These are phyloP conservation scores for Furcifer pardalis DNA, from an alignment of 2,797 vertebrate genomes.

Conservation along the genomic window DNA sequence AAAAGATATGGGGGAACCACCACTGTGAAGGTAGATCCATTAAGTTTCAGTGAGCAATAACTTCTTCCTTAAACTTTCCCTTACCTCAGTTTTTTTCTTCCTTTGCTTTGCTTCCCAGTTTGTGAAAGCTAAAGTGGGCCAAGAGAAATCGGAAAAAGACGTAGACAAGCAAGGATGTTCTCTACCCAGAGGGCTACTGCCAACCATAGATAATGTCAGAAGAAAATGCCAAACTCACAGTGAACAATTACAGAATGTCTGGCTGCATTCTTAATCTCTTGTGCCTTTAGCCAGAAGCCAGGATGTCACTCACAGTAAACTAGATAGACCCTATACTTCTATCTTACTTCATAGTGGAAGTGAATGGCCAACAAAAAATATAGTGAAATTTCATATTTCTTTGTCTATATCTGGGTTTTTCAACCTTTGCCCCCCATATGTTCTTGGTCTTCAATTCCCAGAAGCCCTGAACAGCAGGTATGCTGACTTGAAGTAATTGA, in stretches of 20 bases:
- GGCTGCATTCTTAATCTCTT: slow-evolving; percentile 2
- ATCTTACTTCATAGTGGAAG: not conserved
- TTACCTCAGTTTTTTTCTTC: not conserved
- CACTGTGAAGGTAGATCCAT: not conserved
- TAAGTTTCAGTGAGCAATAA: not conserved
- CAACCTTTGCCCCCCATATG: not conserved
- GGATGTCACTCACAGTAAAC: not conserved
- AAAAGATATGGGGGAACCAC: not conserved
- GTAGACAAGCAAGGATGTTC: not conserved
- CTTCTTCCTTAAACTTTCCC: not conserved
- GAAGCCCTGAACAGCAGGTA: too few relatives aligned
- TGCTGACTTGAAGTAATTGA: too few relatives aligned
- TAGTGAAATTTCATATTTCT: not conserved
- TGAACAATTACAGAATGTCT: slow-evolving; percentile 5
- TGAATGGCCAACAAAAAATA: not conserved
- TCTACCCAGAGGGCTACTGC: not conserved
- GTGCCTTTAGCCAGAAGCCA: slow-evolving; percentile 6
- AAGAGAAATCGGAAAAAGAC: not conserved
- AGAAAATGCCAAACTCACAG: not conserved
- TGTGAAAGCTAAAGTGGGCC: not conserved
- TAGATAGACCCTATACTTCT: not conserved
- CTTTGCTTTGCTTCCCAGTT: not conserved
- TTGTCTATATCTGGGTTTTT: not conserved
- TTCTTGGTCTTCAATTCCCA: too few relatives aligned
- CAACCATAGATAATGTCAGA: not conserved